phyloP scores from a whole-genome alignment of 2,113 vertebrate genomes.

The Phaethornis superciliosus region DNA sequence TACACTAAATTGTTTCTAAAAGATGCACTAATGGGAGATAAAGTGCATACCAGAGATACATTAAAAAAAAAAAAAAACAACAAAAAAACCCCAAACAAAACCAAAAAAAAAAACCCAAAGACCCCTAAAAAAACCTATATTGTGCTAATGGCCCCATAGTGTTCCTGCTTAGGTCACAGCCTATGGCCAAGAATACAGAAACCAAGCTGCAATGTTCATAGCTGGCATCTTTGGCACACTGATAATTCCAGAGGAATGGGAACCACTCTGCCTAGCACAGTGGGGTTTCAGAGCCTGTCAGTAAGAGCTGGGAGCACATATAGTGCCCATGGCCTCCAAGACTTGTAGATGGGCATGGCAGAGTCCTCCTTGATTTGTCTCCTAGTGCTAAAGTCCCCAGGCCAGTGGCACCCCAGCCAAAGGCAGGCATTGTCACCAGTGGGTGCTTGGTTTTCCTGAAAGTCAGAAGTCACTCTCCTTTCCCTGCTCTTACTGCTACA shows the following conservation, averaged over 20 bases:
- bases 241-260: neutral
- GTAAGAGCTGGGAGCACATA: neutral
- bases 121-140: fast-evolving
- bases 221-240: neutral
- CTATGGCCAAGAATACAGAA: neutral
- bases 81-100: too few relatives aligned
- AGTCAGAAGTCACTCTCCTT: neutral
- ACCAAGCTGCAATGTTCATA: neutral
- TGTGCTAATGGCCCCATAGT: neutral
- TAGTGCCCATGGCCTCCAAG: neutral
- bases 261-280: neutral
- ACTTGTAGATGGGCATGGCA: neutral
- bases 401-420: neutral
- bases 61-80: neutral
- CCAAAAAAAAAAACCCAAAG: too few relatives aligned
- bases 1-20: neutral
- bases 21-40: neutral
- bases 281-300: neutral
- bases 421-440: fast-evolving
- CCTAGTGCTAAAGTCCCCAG: neutral
- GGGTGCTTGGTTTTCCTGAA: neutral
- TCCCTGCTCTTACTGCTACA: neutral
- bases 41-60: neutral
- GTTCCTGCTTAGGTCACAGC: neutral
- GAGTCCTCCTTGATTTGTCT: neutral